Conservation (phyloP, 2,888 invertebrate genomes). For the Limnephilus marmoratus region DNA sequence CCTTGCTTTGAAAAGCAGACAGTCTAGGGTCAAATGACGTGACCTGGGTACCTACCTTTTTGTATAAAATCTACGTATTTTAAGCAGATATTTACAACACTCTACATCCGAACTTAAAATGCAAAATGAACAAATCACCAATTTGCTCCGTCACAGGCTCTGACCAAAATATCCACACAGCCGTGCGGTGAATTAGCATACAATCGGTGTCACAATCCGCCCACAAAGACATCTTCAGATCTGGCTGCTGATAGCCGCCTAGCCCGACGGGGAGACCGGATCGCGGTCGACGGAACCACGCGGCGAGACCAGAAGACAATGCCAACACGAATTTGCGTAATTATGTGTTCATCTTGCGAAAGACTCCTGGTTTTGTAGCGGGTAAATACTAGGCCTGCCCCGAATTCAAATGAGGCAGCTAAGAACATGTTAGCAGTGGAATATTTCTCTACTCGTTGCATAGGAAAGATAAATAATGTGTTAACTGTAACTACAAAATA, state of each 20-base stretch:
- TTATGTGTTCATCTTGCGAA: conserved; percentile 32
- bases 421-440: not conserved
- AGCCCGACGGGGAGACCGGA: not conserved
- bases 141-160: conserved; percentile 55
- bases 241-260: conserved; percentile 16
- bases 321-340: conserved; percentile 41
- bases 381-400: not conserved
- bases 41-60: not conserved
- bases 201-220: conserved; percentile 61
- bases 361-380: not conserved
- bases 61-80: not conserved
- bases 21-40: not conserved
- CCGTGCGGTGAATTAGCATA: conserved; percentile 58
- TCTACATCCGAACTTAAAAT: not conserved
- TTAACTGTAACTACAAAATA: not conserved
- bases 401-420: not conserved
- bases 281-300: conserved; percentile 3
- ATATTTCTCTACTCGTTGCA: not conserved
- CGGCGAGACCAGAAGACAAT: conserved; percentile 42
- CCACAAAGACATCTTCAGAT: conserved; percentile 43
- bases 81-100: not conserved
- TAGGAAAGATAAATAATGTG: not conserved
- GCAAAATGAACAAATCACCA: conserved; percentile 17
- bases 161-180: conserved; percentile 63
- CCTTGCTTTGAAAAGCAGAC: not conserved